A percentile compares a stretch with the other conserved stretches of the same genome.
These are phyloP conservation scores for Anas platyrhynchos DNA, from an alignment of 2,113 vertebrate species.

Conservation along the genomic window DNA sequence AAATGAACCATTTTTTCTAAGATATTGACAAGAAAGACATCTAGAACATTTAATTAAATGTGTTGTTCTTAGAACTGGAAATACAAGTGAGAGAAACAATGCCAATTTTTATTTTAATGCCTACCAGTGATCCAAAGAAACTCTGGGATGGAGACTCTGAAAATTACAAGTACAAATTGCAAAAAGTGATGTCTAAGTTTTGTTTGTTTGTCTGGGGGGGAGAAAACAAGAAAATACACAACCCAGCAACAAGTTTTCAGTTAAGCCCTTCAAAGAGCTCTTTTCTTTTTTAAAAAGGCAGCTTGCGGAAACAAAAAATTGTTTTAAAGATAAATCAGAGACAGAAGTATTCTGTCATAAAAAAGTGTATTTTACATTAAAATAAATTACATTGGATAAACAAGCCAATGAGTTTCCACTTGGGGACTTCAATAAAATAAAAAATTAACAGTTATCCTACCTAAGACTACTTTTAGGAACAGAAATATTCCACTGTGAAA, in stretches of 20 bases:
- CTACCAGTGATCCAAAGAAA: not conserved
- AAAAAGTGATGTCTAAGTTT: not conserved
- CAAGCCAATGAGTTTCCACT: not conserved
- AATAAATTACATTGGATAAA: not conserved
- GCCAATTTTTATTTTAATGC: not conserved
- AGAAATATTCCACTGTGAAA: not conserved
- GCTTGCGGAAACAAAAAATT: not conserved
- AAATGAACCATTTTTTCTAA: not conserved
- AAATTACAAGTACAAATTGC: not conserved
- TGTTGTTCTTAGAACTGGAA: not conserved
- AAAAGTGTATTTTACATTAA: not conserved
- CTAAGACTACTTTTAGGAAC: not conserved
- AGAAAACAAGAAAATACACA: not conserved
- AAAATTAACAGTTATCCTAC: not conserved
- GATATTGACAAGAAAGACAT: not conserved
- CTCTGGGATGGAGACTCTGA: not conserved
- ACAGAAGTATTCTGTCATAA: not conserved
- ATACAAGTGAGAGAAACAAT: not conserved
- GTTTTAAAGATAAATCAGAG: not conserved
- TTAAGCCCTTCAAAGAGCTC: not conserved
- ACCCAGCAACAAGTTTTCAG: not conserved
- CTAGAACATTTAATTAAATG: not conserved
- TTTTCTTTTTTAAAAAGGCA: not conserved
- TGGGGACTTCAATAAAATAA: not conserved
- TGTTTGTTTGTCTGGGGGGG: not conserved